phyloP scores from a whole-genome alignment of 2,113 vertebrate genomes.

The Caranx melampygus region DNA sequence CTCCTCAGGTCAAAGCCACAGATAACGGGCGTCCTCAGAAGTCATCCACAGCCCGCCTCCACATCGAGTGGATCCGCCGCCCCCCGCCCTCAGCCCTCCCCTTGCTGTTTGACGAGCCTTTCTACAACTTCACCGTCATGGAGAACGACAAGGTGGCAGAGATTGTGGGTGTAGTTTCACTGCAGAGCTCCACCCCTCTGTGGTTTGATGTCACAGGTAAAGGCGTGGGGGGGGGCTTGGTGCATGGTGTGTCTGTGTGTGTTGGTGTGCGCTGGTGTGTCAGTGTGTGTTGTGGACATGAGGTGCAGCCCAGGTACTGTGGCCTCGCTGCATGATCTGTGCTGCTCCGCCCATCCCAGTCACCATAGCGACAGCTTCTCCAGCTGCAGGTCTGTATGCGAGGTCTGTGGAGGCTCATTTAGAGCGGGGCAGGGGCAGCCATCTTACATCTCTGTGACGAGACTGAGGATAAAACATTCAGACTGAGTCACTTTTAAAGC shows the following conservation, averaged over 20 bases:
- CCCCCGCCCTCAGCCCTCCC: constrained; percentile 80
- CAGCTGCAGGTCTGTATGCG: constrained; percentile 13
- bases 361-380: constrained; percentile 63
- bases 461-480: too few relatives aligned
- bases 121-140: constrained; percentile 98
- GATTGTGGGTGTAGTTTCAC: constrained; percentile 95
- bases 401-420: too few relatives aligned
- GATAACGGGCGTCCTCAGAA: constrained; percentile 98
- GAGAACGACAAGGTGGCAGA: constrained; percentile 94
- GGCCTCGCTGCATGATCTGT: constrained; percentile 67
- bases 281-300: constrained; percentile 17
- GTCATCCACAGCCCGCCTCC: constrained; percentile 92
- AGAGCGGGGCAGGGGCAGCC: too few relatives aligned
- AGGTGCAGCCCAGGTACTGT: constrained; percentile 53
- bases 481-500: too few relatives aligned
- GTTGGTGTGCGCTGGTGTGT: constrained; percentile 30
- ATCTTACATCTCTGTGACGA: too few relatives aligned
- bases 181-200: constrained; percentile 88
- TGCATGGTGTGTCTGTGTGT: constrained; percentile 46
- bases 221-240: not conserved
- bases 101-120: constrained; percentile 90
- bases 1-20: constrained; percentile 91
- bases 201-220: constrained; percentile 98
- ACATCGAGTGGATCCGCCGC: constrained; percentile 96
- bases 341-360: constrained; percentile 59